Evolutionary conservation across 2,888 invertebrate genomes (phyloP), one percentile per base, ranked within the genome.

Genomic region (Caenorhabditis sp.): DNA sequence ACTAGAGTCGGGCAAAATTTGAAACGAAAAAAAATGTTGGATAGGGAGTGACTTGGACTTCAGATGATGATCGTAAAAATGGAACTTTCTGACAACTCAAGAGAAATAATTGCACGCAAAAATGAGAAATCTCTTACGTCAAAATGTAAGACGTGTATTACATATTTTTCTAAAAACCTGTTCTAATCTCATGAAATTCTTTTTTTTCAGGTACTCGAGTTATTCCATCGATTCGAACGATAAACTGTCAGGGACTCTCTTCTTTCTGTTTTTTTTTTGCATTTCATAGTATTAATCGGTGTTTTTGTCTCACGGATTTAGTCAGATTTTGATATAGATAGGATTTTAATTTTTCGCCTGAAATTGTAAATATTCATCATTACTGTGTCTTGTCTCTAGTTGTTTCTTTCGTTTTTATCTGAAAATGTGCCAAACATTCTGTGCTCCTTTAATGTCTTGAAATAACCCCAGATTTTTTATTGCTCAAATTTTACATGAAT

Each of bases 151-250:
- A n/a, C n/a, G n/a, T n/a, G n/a, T n/a, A n/a, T n/a, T n/a, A n/a
- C n/a, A n/a, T n/a, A n/a, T n/a, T 36, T 36, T 36, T 36, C 36
- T 36, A 36, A 5, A 36, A 36, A 8, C 36, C 36, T 36, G 10
- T 8, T 8, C 10, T 36, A 8, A 8, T 36, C 10, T 10, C 36
- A 5, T 10, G 10, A 36, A 36, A 36, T 8, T 36, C 36, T 10
- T 57, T 26, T 54, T 63, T 57, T 63, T 14, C 63, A 63, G 63
- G 65, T 70, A 23, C 43, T 70, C n/a, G 70, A 70, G 54, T 64
- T 66, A 21, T 53, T 66, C n/a, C 65, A 62, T 10, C 65, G 58
- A 54, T 31, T 66, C 49, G 36, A 66, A 20, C 70, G 70, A 70
- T 70, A 56, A 53, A 7, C 14, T 43, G 12, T 17, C 14, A 43